Percentiles rank a stretch among this genome's conserved stretches.
These are phyloP conservation scores for Bicyclus anynana DNA, from an alignment of 1,140 invertebrate genomes.

Conservation along the genomic window DNA sequence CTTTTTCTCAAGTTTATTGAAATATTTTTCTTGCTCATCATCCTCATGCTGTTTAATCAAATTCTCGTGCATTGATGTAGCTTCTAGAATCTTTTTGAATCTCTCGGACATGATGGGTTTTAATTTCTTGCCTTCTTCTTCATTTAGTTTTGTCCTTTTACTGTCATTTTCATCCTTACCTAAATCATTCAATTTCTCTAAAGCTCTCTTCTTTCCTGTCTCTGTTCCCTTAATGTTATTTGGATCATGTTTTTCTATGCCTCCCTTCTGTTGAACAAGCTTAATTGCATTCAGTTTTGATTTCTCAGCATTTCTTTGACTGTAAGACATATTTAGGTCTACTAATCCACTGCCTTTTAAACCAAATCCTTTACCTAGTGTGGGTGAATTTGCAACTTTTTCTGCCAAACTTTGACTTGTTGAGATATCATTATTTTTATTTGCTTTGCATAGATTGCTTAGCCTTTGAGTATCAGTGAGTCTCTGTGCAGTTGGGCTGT, in stretches of 20 bases:
- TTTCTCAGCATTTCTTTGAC: slow-evolving; percentile 75
- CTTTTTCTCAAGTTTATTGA: slow-evolving; percentile 91
- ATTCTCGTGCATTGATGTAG: slow-evolving; percentile 86
- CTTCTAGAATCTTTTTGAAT: slow-evolving; percentile 88
- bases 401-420: slow-evolving; percentile 41
- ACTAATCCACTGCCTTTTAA: slow-evolving; percentile 75
- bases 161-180: slow-evolving; percentile 54
- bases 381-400: slow-evolving; percentile 53
- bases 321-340: slow-evolving; percentile 80
- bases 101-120: slow-evolving; percentile 79
- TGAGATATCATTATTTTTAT: slow-evolving; percentile 15
- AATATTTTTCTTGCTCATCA: slow-evolving; percentile 91
- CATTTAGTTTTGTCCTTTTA: slow-evolving; percentile 73
- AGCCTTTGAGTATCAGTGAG: slow-evolving; percentile 80
- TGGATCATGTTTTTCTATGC: slow-evolving; percentile 82
- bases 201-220: slow-evolving; percentile 77
- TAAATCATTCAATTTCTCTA: slow-evolving; percentile 71
- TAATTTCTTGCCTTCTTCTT: slow-evolving; percentile 56
- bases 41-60: slow-evolving; percentile 85
- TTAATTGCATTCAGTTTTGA: slow-evolving; percentile 84
- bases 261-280: slow-evolving; percentile 81
- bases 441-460: slow-evolving; percentile 71
- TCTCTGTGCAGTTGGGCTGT: slow-evolving; percentile 77
- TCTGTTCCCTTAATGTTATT: slow-evolving; percentile 80
- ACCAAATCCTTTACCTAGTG: slow-evolving; percentile 61